Evolutionary conservation across 1,140 invertebrate genomes (phyloP).

Genomic region (Drosophila asahinai): DNA sequence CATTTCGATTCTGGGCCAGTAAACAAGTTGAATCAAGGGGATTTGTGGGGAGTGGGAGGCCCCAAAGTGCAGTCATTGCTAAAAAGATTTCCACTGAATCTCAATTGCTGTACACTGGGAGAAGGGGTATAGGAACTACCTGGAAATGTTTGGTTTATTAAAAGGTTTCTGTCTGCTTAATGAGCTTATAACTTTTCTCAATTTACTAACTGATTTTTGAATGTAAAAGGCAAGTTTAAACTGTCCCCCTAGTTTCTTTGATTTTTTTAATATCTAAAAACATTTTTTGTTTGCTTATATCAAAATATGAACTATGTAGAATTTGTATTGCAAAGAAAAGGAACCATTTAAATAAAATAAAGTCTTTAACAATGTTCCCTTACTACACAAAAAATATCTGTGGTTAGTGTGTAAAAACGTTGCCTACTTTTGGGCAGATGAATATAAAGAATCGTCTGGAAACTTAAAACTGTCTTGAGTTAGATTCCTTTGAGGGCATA

Average conservation of each 20-base stretch:
- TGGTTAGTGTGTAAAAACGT: no score
- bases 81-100: conserved; percentile 43
- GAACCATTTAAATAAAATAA: neutral
- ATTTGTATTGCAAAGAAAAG: neutral
- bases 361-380: no score
- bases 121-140: neutral
- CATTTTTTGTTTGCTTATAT: no score
- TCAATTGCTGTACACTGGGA: conserved; percentile 27
- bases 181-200: neutral
- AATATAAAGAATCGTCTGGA: neutral
- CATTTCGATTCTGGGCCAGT: conserved; percentile 48
- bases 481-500: neutral
- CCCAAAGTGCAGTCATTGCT: conserved; percentile 49
- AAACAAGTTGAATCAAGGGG: conserved; percentile 40
- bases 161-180: no score
- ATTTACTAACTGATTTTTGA: no score
- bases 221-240: no score
- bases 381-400: no score
- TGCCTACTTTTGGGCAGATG: neutral
- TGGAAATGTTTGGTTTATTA: no score
- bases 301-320: no score
- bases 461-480: neutral
- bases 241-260: no score
- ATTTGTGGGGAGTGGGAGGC: conserved; percentile 11
- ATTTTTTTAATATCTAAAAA: neutral